Evolutionary conservation across 2,797 vertebrate genomes (phyloP).

Genomic region (Chiloscyllium punctatum): DNA sequence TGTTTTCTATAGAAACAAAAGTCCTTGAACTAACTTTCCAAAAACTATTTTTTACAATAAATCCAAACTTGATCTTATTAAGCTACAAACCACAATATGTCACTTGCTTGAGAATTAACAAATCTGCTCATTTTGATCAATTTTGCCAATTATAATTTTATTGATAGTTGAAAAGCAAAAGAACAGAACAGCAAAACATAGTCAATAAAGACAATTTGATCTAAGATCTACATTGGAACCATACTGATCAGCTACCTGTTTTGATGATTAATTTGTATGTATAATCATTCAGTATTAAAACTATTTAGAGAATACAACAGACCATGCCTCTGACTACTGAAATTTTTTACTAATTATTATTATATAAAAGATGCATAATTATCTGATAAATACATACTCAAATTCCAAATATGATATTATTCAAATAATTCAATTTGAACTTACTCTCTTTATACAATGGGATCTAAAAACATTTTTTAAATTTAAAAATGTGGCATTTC

Average conservation of each 20-base stretch:
- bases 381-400: not conserved
- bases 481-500: not conserved
- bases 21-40: not conserved
- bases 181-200: conserved; percentile 39
- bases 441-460: not conserved
- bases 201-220: conserved; percentile 45
- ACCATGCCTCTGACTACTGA: not conserved
- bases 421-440: not conserved
- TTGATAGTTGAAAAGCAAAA: conserved; percentile 40
- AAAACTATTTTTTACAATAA: not conserved
- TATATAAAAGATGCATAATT: not conserved
- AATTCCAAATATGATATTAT: not conserved
- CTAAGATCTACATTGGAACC: not conserved
- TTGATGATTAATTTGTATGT: not conserved
- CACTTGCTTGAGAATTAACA: not conserved
- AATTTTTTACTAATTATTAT: not conserved
- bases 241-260: not conserved
- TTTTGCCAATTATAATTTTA: not conserved
- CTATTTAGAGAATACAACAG: not conserved
- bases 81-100: not conserved
- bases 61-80: not conserved
- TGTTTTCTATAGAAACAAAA: not conserved
- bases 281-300: not conserved
- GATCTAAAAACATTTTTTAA: not conserved
- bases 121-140: not conserved